Percentiles rank a stretch among this genome's conserved stretches.
Conservation (phyloP, 2,113 vertebrate species). For the Xenopus tropicalis region DNA sequence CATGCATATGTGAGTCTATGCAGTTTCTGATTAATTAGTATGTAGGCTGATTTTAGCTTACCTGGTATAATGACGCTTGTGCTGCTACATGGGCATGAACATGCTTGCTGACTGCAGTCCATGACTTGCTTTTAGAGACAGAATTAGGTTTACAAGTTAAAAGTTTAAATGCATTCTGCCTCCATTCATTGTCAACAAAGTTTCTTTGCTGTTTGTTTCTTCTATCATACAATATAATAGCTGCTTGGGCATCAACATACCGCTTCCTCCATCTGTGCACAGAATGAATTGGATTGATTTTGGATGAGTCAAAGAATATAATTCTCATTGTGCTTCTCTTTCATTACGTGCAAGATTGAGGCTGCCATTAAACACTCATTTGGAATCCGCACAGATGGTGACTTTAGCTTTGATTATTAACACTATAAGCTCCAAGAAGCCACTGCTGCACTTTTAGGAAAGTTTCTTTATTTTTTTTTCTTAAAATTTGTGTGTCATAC, state of each 20-base stretch:
- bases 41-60: no score
- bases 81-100: no score
- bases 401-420: slow-evolving; percentile 31
- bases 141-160: no score
- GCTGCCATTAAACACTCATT: slow-evolving; percentile 32
- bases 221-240: not conserved
- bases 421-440: not conserved
- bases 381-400: slow-evolving; percentile 21
- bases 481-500: no score
- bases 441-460: no score
- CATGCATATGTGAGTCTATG: no score
- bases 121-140: no score
- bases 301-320: slow-evolving; percentile 42
- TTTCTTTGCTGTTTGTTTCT: not conserved
- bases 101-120: no score
- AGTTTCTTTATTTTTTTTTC: no score
- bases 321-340: slow-evolving; percentile 33
- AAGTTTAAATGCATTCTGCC: not conserved
- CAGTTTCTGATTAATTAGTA: no score
- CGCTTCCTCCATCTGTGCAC: slow-evolving; percentile 41
- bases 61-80: no score
- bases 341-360: slow-evolving; percentile 33
- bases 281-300: slow-evolving; percentile 46
- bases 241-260: slow-evolving; percentile 32
- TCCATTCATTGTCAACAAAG: not conserved